Percentiles rank a stretch among this genome's conserved stretches.
phyloP scores from a whole-genome alignment of 1,140 invertebrate genomes.

The Heliothis virescens region DNA sequence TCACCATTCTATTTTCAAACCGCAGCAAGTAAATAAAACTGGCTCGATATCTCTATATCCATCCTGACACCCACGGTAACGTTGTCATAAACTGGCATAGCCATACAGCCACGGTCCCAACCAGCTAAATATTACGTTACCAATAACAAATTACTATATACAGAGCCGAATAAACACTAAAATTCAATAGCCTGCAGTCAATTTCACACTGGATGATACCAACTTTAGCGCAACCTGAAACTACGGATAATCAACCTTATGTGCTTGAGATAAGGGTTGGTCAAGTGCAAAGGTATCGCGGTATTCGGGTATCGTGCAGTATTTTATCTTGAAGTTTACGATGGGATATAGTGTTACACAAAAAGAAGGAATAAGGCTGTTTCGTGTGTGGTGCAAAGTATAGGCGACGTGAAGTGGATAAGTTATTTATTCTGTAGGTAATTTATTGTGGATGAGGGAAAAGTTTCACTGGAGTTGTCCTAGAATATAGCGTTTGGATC shows the following conservation, averaged over 20 bases:
- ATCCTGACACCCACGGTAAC: background rate
- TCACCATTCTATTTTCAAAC: background rate
- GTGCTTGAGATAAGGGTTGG: constrained; percentile 4
- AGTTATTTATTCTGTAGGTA: background rate
- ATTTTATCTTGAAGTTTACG: constrained; percentile 68
- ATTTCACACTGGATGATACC: constrained; percentile 60
- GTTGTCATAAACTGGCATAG: constrained; percentile 5
- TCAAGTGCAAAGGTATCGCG: background rate
- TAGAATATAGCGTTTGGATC: background rate
- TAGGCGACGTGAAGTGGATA: background rate
- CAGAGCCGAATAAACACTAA: constrained; percentile 59
- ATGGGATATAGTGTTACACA: constrained; percentile 59
- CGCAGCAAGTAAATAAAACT: background rate
- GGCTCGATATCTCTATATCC: background rate
- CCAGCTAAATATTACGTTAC: constrained; percentile 61
- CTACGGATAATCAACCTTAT: constrained; percentile 9
- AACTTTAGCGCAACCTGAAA: background rate
- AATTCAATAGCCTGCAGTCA: constrained; percentile 63
- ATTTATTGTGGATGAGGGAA: background rate
- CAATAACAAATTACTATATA: constrained; percentile 52
- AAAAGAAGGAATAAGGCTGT: constrained; percentile 56
- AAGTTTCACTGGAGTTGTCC: background rate
- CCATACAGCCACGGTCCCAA: constrained; percentile 1
- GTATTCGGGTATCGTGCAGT: constrained; percentile 51
- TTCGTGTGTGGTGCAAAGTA: constrained; percentile 54